Conservation (phyloP, 2,888 invertebrate species). For the Pollenia amentaria region DNA sequence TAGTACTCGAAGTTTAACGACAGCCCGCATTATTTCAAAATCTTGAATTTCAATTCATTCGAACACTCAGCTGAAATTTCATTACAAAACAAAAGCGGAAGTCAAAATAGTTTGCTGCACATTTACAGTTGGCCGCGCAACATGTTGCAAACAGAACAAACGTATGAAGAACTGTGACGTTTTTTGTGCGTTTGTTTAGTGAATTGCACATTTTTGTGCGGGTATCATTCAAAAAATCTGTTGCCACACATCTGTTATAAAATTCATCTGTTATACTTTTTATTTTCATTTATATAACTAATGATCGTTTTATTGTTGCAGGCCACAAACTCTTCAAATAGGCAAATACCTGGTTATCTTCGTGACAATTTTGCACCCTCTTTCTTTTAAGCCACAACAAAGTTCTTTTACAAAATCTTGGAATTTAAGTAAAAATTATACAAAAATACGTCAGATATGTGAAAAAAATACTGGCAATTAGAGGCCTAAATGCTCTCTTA, state of each 20-base stretch:
- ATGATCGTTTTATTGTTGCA: conserved; percentile 17
- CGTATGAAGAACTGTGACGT: background rate
- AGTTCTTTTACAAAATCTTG: too few relatives aligned
- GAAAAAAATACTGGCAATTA: too few relatives aligned
- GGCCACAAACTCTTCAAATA: background rate
- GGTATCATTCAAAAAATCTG: conserved; percentile 72
- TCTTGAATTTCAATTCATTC: conserved; percentile 31
- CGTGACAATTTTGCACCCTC: background rate
- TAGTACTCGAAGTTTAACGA: conserved; percentile 48
- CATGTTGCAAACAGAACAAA: conserved; percentile 58
- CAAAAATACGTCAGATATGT: too few relatives aligned
- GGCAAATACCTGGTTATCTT: background rate
- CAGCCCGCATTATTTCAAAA: conserved; percentile 60
- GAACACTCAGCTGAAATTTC: conserved; percentile 34
- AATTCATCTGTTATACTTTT: conserved; percentile 45
- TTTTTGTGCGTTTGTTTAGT: conserved; percentile 15
- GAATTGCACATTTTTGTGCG: conserved; percentile 67
- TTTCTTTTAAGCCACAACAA: too few relatives aligned
- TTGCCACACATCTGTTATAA: conserved; percentile 59
- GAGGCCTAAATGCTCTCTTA: too few relatives aligned
- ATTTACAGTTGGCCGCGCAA: conserved; percentile 59
- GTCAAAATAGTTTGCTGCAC: conserved; percentile 4
- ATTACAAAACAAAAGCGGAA: background rate
- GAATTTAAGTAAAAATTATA: too few relatives aligned
- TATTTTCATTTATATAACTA: background rate